Conservation (phyloP, 2,888 invertebrate species). For the Eristalinus aeneus region DNA sequence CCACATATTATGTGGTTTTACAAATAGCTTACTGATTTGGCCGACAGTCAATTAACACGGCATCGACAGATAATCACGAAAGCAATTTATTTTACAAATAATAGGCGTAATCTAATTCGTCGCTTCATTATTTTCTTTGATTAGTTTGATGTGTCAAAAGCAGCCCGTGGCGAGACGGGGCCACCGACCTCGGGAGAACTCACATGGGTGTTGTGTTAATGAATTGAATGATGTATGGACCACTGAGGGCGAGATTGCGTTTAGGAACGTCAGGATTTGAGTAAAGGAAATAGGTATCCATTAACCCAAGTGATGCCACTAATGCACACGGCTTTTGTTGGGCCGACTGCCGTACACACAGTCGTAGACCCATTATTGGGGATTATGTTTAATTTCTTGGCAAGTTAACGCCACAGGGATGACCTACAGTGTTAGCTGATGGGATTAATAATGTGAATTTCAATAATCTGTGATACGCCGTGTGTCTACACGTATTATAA, state of each 20-base stretch:
- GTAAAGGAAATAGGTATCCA: constrained; percentile 18
- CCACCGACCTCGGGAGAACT: neutral
- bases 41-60: constrained; percentile 27
- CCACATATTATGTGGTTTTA: neutral
- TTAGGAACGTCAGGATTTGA: neutral
- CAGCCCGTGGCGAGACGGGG: neutral
- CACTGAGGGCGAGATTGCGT: constrained; percentile 10
- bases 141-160: constrained; percentile 28
- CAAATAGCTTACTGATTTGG: constrained; percentile 3
- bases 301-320: constrained; percentile 11
- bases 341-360: neutral
- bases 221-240: constrained; percentile 35
- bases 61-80: constrained; percentile 6
- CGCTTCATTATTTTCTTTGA: constrained; percentile 41
- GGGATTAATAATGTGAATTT: constrained; percentile 22
- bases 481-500: constrained; percentile 9
- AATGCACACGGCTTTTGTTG: neutral
- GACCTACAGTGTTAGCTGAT: neutral
- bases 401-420: neutral
- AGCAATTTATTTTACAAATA: constrained; percentile 32
- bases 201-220: constrained; percentile 9
- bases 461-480: neutral
- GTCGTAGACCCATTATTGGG: neutral
- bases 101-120: constrained; percentile 23
- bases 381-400: constrained; percentile 12